Evolutionary conservation across 2,888 invertebrate species (phyloP).

Genomic region (Ernsta delagoae): DNA sequence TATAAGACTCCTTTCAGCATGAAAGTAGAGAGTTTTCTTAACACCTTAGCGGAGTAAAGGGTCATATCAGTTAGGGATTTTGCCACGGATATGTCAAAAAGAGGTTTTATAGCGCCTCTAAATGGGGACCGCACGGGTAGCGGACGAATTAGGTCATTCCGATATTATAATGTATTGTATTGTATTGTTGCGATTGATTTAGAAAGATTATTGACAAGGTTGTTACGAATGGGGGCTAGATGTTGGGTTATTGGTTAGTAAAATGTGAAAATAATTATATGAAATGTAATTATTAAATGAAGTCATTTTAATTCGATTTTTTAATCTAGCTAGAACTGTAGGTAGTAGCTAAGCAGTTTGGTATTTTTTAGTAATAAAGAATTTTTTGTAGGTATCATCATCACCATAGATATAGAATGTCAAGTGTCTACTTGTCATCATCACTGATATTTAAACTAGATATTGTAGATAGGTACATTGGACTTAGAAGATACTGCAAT

Average conservation of each 20-base stretch:
- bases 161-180: slow-evolving; percentile 52
- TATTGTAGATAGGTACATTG: too few species aligned
- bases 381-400: too few species aligned
- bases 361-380: too few species aligned
- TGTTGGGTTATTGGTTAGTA: not conserved
- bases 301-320: not conserved
- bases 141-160: slow-evolving; percentile 69
- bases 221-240: slow-evolving; percentile 9
- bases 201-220: slow-evolving; percentile 40
- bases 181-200: slow-evolving; percentile 53
- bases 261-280: not conserved
- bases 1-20: slow-evolving; percentile 47
- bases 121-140: slow-evolving; percentile 79
- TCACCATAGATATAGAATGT: too few species aligned
- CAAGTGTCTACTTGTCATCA: too few species aligned
- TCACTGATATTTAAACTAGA: too few species aligned
- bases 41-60: slow-evolving; percentile 80
- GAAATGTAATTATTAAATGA: not conserved
- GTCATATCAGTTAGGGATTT: slow-evolving; percentile 83
- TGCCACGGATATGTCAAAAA: slow-evolving; percentile 85
- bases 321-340: too few species aligned
- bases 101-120: slow-evolving; percentile 81
- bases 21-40: slow-evolving; percentile 60
- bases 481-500: too few species aligned
- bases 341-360: too few species aligned